Evolutionary conservation across 2,113 vertebrate genomes (phyloP), one percentile per base, ranked within the genome.

Genomic region (Megaceryle maxima): DNA sequence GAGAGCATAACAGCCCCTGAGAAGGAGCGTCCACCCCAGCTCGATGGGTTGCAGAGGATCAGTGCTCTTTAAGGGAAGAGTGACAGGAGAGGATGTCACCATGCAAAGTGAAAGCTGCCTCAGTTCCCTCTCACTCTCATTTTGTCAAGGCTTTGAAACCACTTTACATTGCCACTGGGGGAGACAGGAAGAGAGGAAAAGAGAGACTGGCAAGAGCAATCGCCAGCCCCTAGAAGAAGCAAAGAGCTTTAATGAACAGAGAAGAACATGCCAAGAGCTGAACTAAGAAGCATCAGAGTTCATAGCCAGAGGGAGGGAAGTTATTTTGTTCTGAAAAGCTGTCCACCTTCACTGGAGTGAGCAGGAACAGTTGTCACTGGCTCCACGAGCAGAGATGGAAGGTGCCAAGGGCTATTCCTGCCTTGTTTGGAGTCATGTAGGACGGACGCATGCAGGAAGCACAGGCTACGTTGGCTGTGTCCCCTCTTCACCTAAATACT

Each of bases 251-350:
- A 87, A 78, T 16, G 18, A 92, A 76, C 29, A 63, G 28, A 73
- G 33, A 26, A 83, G 9, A 77, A 88, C 51, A 46, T 4, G 41
- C 82, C 78, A 74, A 86, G 48, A 92, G 62, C 51, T 6, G 39
- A 93, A 89, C n/a, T 75, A 41, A 70, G 56, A 62, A 87, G 24
- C 74, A 22, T 26, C 69, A 62, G 64, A 89, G 41, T 18, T 68
- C 68, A 22, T 17, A 86, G 85, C 55, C 46, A 55, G 64, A 66
- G 37, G 89, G n/a, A 6, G 22, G 16, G 60, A 12, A 89, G 72
- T 20, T 86, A 35, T 67, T 95, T 88, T 59, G 35, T 63, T 81
- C 85, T 75, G 77, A 39, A 91, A 93, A 96, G 56, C 73, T 95
- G 91, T 73, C 92, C 84, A 90, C 37, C 89, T 94, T 55, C 0